Conservation (phyloP, 2,797 vertebrate genomes). For the Dallia pectoralis region DNA sequence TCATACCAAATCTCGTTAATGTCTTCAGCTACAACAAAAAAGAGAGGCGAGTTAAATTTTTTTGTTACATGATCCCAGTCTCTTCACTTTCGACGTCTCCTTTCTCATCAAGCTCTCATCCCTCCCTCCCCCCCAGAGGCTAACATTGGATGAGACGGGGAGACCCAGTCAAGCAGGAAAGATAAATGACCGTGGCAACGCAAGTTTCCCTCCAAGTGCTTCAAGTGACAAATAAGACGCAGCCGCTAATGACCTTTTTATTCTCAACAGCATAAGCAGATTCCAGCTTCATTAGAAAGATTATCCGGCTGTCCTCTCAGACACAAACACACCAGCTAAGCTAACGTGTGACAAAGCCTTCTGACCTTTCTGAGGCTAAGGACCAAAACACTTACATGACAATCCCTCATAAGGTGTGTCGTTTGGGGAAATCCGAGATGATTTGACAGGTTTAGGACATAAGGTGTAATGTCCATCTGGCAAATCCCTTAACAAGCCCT, state of each 20-base stretch:
- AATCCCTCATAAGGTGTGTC: slow-evolving; percentile 40
- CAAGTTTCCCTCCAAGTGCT: slow-evolving; percentile 69
- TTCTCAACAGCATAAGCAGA: slow-evolving; percentile 65
- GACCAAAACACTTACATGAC: slow-evolving; percentile 57
- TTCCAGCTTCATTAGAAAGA: slow-evolving; percentile 69
- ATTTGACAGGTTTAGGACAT: too few species aligned
- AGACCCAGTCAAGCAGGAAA: slow-evolving; percentile 49
- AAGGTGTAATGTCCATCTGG: too few species aligned
- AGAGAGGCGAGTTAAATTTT: slow-evolving; percentile 17
- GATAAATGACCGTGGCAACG: slow-evolving; percentile 67
- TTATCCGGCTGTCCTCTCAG: slow-evolving; percentile 64
- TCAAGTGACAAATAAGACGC: slow-evolving; percentile 69
- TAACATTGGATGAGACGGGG: slow-evolving; percentile 40
- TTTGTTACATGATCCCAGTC: slow-evolving; percentile 20
- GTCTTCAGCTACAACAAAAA: slow-evolving; percentile 13
- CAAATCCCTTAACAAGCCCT: too few species aligned
- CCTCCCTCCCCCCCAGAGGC: slow-evolving; percentile 33
- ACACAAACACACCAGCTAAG: slow-evolving; percentile 39
- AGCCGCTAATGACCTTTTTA: slow-evolving; percentile 69
- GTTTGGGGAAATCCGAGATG: not conserved
- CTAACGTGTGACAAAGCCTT: slow-evolving; percentile 23
- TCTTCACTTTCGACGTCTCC: slow-evolving; percentile 26
- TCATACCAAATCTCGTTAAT: slow-evolving; percentile 8
- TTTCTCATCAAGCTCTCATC: slow-evolving; percentile 4
- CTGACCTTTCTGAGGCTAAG: slow-evolving; percentile 35